A percentile compares a stretch with the other conserved stretches of the same genome.
Evolutionary conservation across 2,888 invertebrate species (phyloP).

Genomic region (Labia minor): DNA sequence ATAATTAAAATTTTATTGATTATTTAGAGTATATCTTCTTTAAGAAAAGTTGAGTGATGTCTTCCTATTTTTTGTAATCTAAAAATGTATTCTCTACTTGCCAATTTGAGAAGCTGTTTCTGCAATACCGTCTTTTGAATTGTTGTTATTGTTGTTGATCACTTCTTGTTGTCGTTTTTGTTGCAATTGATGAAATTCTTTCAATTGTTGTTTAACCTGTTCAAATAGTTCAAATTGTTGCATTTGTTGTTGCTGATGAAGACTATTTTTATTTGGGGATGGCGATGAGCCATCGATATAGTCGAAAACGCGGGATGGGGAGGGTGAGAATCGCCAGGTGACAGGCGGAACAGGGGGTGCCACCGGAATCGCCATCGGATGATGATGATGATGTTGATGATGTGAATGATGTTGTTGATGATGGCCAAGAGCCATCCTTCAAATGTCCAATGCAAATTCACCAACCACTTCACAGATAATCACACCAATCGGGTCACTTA

Average conservation of each 20-base stretch:
- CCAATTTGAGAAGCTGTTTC: no score
- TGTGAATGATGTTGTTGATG: no score
- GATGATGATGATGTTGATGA: not conserved
- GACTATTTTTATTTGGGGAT: not conserved
- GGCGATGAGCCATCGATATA: not conserved
- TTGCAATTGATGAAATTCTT: not conserved
- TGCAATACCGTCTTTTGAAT: no score
- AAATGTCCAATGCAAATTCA: not conserved
- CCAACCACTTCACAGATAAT: not conserved
- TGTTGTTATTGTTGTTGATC: no score
- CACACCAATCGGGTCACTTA: not conserved
- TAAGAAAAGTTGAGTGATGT: no score
- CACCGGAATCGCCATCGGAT: not conserved
- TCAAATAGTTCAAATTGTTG: constrained; percentile 9
- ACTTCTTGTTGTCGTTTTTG: not conserved
- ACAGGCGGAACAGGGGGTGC: constrained; percentile 14
- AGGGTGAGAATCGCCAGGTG: constrained; percentile 18
- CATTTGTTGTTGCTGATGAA: constrained; percentile 15
- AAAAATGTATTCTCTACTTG: no score
- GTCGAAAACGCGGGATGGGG: not conserved
- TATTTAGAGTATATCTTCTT: no score
- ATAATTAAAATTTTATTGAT: no score
- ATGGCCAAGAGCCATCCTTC: not conserved
- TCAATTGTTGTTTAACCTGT: constrained; percentile 9
- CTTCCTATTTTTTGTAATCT: no score